Evolutionary conservation across 37 sponge, comb jelly and placozoan species (phyloP), one percentile per base, ranked within the genome.

Genomic region (Dysidea cf. avara): DNA sequence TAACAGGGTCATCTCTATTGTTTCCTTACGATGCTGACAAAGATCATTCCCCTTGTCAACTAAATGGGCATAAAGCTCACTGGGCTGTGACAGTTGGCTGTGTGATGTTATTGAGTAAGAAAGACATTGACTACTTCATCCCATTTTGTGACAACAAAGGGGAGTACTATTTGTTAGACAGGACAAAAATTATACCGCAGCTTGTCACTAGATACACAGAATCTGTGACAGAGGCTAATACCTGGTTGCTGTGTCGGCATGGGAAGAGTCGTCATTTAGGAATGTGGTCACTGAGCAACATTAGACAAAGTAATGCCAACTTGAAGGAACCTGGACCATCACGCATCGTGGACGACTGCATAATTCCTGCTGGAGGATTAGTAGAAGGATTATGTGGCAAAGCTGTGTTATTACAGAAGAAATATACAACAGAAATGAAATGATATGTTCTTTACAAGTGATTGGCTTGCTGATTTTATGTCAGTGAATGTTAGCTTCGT

Each of bases 1-100:
- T 53, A 3, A 35, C 18, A 2, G 31, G 69, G 2, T 39, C 36
- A 39, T 66, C 73, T 21, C 9, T 84, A 2, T 26, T 84, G 28
- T 65, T 84, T 12, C 85, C 85, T 12, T 84, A 84, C 66, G 85
- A 84, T 77, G 53, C 64, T 30, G 85, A 84, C 24, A 84, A 77
- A 30, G 39, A 84, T 50, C 85, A 84, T 59, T 55, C 78, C n/a
- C 85, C 85, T 7, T 84, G 72, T 32, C 58, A 64, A 2, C 71
- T 56, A 9, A 63, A 57, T 13, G 85, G 85, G 12, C 85, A 84
- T 62, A 64, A 37, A 31, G 85, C 85, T 66, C 85, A 84, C 72
- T 84, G 85, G 85, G 70, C 72, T 25, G 3, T 76, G 16, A 18
- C 77, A n/a, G 78, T 84, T 54, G 85, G 85, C 0, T 50, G 70